Evolutionary conservation across 2,888 invertebrate genomes (phyloP).

Genomic region (Mimas tiliae): DNA sequence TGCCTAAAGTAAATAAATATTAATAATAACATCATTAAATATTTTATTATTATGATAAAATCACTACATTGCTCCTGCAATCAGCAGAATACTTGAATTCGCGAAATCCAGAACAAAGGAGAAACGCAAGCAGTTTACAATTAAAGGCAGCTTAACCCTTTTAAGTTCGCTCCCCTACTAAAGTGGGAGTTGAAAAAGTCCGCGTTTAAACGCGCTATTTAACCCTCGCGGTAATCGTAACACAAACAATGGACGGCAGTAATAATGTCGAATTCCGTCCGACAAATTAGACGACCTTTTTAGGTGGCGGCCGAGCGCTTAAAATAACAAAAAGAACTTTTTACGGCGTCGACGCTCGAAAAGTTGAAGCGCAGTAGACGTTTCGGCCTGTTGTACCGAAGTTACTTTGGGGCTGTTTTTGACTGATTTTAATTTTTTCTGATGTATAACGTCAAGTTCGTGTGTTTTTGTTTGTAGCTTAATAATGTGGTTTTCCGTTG

Average conservation of each 20-base stretch:
- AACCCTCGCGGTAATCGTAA: conserved; percentile 78
- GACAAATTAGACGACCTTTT: conserved; percentile 82
- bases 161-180: conserved; percentile 70
- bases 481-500: background rate
- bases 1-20: no score
- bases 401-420: conserved; percentile 14
- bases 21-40: no score
- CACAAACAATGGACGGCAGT: conserved; percentile 78
- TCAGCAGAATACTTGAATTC: conserved; percentile 45
- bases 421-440: conserved; percentile 1
- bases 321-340: conserved; percentile 70
- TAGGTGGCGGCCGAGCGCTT: conserved; percentile 58
- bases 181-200: conserved; percentile 76
- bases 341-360: conserved; percentile 47
- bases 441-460: background rate
- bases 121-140: conserved; percentile 71
- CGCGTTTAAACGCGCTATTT: conserved; percentile 76
- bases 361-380: conserved; percentile 34
- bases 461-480: conserved; percentile 9
- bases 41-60: background rate
- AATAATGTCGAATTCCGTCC: conserved; percentile 80
- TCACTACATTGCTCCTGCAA: conserved; percentile 29
- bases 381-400: conserved; percentile 17
- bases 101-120: conserved; percentile 61
- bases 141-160: conserved; percentile 75